These are phyloP conservation scores for Leptopilina clavipes DNA, from an alignment of 1,140 invertebrate genomes.

Conservation along the genomic window DNA sequence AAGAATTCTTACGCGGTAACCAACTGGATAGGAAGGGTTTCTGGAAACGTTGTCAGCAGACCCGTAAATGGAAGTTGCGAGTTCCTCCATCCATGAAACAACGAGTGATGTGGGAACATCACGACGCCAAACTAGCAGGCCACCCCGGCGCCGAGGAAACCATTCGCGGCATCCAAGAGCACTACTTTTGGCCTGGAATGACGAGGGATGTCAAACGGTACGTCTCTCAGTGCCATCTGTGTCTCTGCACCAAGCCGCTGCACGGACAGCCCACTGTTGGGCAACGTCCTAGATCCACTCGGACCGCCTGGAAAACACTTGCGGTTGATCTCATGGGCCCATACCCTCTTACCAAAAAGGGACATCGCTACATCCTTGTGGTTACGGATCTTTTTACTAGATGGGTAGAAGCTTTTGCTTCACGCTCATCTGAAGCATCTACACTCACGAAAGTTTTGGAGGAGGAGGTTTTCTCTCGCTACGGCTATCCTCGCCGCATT, in stretches of 20 bases:
- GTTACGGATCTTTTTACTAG: conserved; percentile 2
- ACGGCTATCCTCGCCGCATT: conserved; percentile 44
- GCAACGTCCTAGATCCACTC: not conserved
- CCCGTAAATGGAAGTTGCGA: not conserved
- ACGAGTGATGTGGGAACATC: not conserved
- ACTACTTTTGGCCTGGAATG: not conserved
- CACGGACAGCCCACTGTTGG: not conserved
- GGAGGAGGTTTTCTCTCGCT: conserved; percentile 40
- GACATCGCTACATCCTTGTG: not conserved
- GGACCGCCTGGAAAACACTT: not conserved
- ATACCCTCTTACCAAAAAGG: not conserved
- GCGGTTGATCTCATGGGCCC: conserved; percentile 18
- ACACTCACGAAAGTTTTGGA: not conserved
- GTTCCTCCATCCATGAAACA: not conserved
- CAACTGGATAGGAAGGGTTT: too few relatives aligned
- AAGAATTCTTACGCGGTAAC: too few relatives aligned
- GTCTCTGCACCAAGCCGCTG: not conserved
- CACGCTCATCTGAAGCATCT: not conserved
- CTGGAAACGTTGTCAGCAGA: too few relatives aligned
- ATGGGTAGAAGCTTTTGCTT: conserved; percentile 12
- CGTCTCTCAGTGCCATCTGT: not conserved
- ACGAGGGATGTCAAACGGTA: not conserved
- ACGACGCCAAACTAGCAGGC: not conserved
- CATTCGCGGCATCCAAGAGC: not conserved
- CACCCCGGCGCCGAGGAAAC: not conserved